A percentile compares a stretch with the other conserved stretches of the same genome.
Conservation (phyloP, 2,113 vertebrate genomes). For the Prunella fulvescens region DNA sequence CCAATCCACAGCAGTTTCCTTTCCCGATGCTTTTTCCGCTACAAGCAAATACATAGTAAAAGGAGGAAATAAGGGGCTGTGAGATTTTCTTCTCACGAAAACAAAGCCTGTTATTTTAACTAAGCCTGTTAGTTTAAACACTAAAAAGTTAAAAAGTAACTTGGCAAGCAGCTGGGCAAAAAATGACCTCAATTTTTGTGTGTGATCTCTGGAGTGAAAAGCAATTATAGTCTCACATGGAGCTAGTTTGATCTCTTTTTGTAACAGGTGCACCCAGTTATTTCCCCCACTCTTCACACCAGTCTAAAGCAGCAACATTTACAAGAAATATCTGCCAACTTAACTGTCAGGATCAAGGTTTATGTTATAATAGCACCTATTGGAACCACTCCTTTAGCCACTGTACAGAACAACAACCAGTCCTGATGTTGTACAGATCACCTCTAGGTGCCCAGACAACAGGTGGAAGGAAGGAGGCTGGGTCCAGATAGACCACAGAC, state of each 20-base stretch:
- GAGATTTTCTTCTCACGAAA: constrained; percentile 1
- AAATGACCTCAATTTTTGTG: neutral
- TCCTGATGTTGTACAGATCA: neutral
- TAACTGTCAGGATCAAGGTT: neutral
- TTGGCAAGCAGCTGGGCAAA: neutral
- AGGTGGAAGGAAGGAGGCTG: neutral
- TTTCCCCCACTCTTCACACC: neutral
- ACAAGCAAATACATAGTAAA: neutral
- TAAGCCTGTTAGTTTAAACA: neutral
- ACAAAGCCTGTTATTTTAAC: constrained; percentile 6
- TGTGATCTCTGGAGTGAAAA: neutral
- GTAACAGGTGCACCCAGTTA: neutral
- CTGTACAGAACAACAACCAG: neutral
- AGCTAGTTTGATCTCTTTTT: neutral
- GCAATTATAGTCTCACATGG: neutral
- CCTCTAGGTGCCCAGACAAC: neutral
- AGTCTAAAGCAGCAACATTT: neutral
- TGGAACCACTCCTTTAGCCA: neutral
- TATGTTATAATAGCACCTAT: neutral
- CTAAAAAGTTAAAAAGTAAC: neutral
- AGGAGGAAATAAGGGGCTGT: constrained; percentile 23
- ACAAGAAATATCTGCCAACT: neutral
- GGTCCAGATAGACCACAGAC: neutral
- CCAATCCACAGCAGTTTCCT: constrained; percentile 14
- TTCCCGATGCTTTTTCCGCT: constrained; percentile 31